These are phyloP conservation scores for Copidosoma floridanum DNA, from an alignment of 1,140 invertebrate genomes.

Conservation along the genomic window DNA sequence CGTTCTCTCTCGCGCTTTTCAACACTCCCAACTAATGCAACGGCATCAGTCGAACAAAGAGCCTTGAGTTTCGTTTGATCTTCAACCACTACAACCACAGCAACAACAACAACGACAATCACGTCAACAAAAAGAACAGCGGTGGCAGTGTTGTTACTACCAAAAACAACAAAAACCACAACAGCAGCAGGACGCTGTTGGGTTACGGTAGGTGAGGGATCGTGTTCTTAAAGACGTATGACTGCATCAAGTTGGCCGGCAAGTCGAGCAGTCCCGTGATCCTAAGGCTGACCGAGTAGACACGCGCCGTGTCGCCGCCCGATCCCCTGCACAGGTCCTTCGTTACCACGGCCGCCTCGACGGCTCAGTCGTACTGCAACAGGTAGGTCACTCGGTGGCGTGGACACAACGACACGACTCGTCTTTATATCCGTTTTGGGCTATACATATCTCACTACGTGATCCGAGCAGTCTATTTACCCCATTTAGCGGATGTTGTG, in stretches of 20 bases:
- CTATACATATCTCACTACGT: no score
- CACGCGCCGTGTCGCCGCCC: slow-evolving; percentile 58
- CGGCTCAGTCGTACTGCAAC: slow-evolving; percentile 47
- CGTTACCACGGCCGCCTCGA: slow-evolving; percentile 49
- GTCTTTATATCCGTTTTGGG: no score
- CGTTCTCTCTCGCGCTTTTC: neutral
- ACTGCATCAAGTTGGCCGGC: slow-evolving; percentile 51
- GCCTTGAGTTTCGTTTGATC: no score
- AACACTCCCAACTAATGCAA: slow-evolving; percentile 21
- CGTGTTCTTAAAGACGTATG: slow-evolving; percentile 31
- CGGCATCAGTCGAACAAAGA: slow-evolving; percentile 8
- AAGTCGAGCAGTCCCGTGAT: slow-evolving; percentile 43
- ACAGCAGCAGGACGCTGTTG: neutral
- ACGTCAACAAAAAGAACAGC: no score
- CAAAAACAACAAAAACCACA: no score
- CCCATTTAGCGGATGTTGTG: no score
- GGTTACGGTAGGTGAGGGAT: neutral
- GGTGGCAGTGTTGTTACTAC: no score
- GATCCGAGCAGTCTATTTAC: no score
- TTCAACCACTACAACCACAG: no score
- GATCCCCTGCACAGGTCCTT: slow-evolving; percentile 56
- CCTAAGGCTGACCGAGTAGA: slow-evolving; percentile 47
- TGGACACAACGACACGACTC: no score
- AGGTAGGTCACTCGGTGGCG: slow-evolving; percentile 55
- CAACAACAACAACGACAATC: slow-evolving; percentile 14